These are phyloP conservation scores for Drepana arcuata DNA, from an alignment of 1,140 invertebrate species.

Conservation along the genomic window DNA sequence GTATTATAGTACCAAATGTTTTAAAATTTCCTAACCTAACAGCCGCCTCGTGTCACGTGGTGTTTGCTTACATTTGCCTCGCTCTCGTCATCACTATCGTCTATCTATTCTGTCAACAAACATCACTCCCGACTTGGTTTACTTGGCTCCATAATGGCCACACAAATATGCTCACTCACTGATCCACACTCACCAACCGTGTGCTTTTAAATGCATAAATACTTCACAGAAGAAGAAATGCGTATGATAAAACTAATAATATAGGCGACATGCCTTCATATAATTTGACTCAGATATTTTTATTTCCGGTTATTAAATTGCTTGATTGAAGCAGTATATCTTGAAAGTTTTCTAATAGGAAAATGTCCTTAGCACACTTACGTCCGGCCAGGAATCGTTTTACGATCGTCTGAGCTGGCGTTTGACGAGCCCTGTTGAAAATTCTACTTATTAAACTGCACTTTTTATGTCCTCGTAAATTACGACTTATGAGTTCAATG, in stretches of 20 bases:
- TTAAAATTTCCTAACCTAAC: constrained; percentile 1
- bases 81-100: constrained; percentile 11
- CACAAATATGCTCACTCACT: constrained; percentile 6
- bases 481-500: constrained; percentile 55
- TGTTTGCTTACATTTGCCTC: constrained; percentile 24
- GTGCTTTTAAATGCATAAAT: no score
- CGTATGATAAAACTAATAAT: no score
- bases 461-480: constrained; percentile 58
- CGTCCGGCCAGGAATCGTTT: constrained; percentile 10
- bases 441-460: constrained; percentile 54
- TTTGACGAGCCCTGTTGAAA: constrained; percentile 31
- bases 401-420: constrained; percentile 23
- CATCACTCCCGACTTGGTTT: constrained; percentile 12
- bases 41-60: constrained; percentile 17
- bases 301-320: no score
- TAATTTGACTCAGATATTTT: no score
- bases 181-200: no score
- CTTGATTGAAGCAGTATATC: no score
- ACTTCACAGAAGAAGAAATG: no score
- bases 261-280: no score
- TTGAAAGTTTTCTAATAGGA: constrained; percentile 14
- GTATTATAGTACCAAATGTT: background rate
- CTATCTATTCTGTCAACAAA: constrained; percentile 33
- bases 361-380: constrained; percentile 7
- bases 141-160: constrained; percentile 12